Percentiles rank a stretch among this genome's conserved stretches.
Evolutionary conservation across 2,888 invertebrate species (phyloP).

Genomic region (Idaea dimidiata): DNA sequence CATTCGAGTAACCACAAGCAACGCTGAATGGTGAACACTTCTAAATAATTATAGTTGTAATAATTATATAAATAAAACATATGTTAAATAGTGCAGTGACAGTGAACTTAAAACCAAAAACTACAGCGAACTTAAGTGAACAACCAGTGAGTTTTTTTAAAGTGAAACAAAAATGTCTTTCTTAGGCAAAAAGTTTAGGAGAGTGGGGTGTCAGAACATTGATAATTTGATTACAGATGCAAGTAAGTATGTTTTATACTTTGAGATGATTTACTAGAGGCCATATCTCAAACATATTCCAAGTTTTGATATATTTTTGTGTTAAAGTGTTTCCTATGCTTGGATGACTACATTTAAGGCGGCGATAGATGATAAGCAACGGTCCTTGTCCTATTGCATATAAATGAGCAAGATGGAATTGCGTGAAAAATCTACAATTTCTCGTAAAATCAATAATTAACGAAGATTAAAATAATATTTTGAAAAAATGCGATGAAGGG

Average conservation of each 20-base stretch:
- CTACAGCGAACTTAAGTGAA: neutral
- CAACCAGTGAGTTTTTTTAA: neutral
- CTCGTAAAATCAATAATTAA: too few relatives aligned
- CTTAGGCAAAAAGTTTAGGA: constrained; percentile 55
- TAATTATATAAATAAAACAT: neutral
- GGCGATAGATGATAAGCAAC: too few relatives aligned
- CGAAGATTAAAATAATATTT: too few relatives aligned
- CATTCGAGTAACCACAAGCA: constrained; percentile 2
- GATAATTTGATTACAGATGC: constrained; percentile 47
- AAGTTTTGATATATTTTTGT: too few relatives aligned
- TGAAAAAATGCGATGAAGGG: too few relatives aligned
- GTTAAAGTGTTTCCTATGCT: too few relatives aligned
- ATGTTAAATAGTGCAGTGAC: neutral
- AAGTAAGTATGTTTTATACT: constrained; percentile 51
- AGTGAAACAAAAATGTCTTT: constrained; percentile 48
- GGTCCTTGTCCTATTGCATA: too few relatives aligned
- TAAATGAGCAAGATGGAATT: too few relatives aligned
- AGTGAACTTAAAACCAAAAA: neutral
- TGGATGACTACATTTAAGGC: too few relatives aligned
- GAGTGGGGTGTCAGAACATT: constrained; percentile 54
- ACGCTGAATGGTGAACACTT: neutral
- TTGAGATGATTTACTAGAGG: too few relatives aligned
- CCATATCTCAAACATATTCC: too few relatives aligned
- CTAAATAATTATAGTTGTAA: neutral
- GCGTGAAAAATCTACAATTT: too few relatives aligned